Evolutionary conservation across 1,140 invertebrate species (phyloP), one percentile per base, ranked within the genome.

Genomic region (Vanessa tameamea): DNA sequence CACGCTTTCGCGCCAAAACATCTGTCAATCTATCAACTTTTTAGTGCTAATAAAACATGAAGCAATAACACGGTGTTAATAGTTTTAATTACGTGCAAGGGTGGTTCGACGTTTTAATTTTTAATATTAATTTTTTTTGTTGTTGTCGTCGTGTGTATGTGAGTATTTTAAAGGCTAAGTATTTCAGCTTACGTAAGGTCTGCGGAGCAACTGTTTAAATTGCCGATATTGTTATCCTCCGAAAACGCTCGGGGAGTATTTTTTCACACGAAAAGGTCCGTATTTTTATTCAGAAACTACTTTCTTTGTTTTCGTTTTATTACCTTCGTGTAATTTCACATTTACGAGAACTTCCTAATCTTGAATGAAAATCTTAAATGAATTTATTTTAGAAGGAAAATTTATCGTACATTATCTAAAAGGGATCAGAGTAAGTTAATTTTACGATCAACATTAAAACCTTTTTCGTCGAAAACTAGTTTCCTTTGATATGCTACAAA

Each of bases 31-130:
- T 82, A 77, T 82, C 80, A 77, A 72, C 64, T 78, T 81, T 78
- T 77, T 75, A 75, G 77, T 73, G 78, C 31, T 61, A 61, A 61
- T 80, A 61, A 57, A 86, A 83, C 81, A 80, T 69, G 76, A 84
- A 86, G 87, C 85, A 87, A 87, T 86, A 87, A 82, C 76, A 81
- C 75, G 77, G 87, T 87, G 85, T 83, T 86, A 82, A 77, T 82
- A 83, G 72, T 82, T 84, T 80, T 78, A 80, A 82, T 80, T 72
- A 72, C 43, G 71, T 81, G 74, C 79, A 77, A 84, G 75, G 81
- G 78, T 86, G 83, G 79, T 86, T 82, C 73, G 67, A 74, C 80
- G 69, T 47, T 75, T 82, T 59, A 12, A 7, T 84, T 73, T 78
- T 77, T 70, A 67, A 76, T 75, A 77, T 76, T 31, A 23, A 69